Percentiles rank a stretch among this genome's conserved stretches.
These are phyloP conservation scores for Osmoderma eremita DNA, from an alignment of 2,888 invertebrate species.

Conservation along the genomic window DNA sequence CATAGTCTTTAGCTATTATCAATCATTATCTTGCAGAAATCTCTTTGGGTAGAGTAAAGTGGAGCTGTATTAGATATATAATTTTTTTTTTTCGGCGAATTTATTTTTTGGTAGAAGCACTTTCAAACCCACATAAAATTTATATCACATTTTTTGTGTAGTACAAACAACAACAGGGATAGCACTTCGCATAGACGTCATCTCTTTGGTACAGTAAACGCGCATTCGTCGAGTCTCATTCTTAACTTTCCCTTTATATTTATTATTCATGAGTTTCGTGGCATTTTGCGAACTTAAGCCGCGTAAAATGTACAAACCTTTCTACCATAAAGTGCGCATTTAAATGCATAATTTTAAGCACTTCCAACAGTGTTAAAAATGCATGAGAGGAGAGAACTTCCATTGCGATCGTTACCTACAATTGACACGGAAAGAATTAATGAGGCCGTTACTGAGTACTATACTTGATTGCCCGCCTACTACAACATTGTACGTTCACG, in stretches of 20 bases:
- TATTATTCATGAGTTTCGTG: conserved; percentile 29
- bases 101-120: too few species aligned
- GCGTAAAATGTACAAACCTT: conserved; percentile 27
- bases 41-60: too few species aligned
- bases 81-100: too few species aligned
- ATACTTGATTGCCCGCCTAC: conserved; percentile 24
- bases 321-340: conserved; percentile 31
- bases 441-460: conserved; percentile 28
- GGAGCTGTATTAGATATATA: too few species aligned
- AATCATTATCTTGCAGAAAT: too few species aligned
- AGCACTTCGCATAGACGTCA: not conserved
- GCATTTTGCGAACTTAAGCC: conserved; percentile 25
- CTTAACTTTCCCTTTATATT: not conserved
- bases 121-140: too few species aligned
- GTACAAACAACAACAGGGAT: too few species aligned
- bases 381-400: conserved; percentile 3
- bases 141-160: too few species aligned
- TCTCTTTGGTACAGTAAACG: conserved; percentile 4
- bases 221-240: conserved; percentile 11
- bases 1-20: too few species aligned
- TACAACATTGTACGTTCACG: not conserved
- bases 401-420: conserved; percentile 27
- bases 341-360: conserved; percentile 28
- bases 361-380: conserved; percentile 24
- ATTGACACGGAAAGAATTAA: conserved; percentile 34